Percentiles rank a stretch among this genome's conserved stretches.
These are phyloP conservation scores for Oligia latruncula DNA, from an alignment of 2,888 invertebrate genomes.

Conservation along the genomic window DNA sequence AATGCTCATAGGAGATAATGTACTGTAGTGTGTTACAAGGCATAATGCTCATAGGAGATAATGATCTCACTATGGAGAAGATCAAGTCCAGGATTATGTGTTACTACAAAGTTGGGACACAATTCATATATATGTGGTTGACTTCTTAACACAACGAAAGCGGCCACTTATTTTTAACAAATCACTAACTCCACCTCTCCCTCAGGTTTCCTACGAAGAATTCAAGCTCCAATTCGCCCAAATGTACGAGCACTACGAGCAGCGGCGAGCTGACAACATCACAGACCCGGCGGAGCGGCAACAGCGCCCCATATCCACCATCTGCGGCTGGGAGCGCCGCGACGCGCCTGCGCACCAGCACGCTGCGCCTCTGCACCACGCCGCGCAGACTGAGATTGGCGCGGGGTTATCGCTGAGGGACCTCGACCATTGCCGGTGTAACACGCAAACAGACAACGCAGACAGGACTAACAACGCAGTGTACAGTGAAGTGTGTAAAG, in stretches of 20 bases:
- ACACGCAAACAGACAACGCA: slow-evolving; percentile 62
- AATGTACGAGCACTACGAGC: slow-evolving; percentile 99
- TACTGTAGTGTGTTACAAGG: slow-evolving; percentile 75
- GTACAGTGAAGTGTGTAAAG: slow-evolving; percentile 92
- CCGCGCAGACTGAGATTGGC: slow-evolving; percentile 87
- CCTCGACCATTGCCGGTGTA: slow-evolving; percentile 84
- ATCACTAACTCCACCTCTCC: not conserved
- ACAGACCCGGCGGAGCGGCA: slow-evolving; percentile 98
- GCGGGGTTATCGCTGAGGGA: slow-evolving; percentile 85
- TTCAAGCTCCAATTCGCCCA: slow-evolving; percentile 99
- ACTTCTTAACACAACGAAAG: not conserved
- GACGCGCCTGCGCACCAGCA: slow-evolving; percentile 22
- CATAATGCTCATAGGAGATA: not conserved
- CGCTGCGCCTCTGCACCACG: slow-evolving; percentile 74
- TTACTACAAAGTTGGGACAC: not conserved
- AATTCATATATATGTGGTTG: not conserved
- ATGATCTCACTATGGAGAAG: not conserved
- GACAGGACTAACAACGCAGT: slow-evolving; percentile 82
- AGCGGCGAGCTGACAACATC: slow-evolving; percentile 97
- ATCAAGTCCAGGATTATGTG: not conserved
- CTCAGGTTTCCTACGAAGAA: slow-evolving; percentile 98
- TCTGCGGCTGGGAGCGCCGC: slow-evolving; percentile 96
- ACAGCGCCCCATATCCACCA: slow-evolving; percentile 98
- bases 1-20: slow-evolving; percentile 74
- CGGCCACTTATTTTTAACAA: not conserved